Evolutionary conservation across 1,140 invertebrate genomes (phyloP).

Genomic region (Drosophila pallidifrons): DNA sequence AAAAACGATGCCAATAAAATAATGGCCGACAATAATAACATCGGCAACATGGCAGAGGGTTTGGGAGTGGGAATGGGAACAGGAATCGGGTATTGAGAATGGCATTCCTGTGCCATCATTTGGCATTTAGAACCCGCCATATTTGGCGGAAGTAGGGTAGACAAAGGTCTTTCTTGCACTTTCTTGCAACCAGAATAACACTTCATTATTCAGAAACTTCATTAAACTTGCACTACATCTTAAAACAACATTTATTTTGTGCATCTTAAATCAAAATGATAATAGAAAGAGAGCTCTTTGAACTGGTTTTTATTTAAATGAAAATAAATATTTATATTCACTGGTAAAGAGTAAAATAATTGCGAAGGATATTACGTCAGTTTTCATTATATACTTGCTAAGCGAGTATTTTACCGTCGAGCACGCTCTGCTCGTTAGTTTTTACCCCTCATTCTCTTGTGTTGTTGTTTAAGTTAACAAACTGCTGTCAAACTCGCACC

Average conservation of each 20-base stretch:
- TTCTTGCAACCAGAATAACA: not conserved
- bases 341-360: not conserved
- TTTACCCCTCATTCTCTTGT: not conserved
- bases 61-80: not conserved
- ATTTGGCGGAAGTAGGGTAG: not conserved
- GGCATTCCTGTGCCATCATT: not conserved
- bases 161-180: not conserved
- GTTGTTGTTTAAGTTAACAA: constrained; percentile 2
- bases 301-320: not conserved
- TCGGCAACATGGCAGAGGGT: not conserved
- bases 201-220: not conserved
- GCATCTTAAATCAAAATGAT: not conserved
- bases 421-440: not conserved
- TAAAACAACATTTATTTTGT: not conserved
- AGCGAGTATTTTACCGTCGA: not conserved
- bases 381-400: not conserved
- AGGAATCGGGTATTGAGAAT: not conserved
- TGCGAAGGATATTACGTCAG: no score
- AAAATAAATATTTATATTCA: not conserved
- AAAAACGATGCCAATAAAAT: constrained; percentile 63
- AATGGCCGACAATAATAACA: constrained; percentile 75
- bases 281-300: no score
- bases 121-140: not conserved
- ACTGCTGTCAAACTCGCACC: not conserved
- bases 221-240: not conserved